Evolutionary conservation across 2,113 vertebrate genomes (phyloP).

Genomic region (Tauraco erythrolophus): DNA sequence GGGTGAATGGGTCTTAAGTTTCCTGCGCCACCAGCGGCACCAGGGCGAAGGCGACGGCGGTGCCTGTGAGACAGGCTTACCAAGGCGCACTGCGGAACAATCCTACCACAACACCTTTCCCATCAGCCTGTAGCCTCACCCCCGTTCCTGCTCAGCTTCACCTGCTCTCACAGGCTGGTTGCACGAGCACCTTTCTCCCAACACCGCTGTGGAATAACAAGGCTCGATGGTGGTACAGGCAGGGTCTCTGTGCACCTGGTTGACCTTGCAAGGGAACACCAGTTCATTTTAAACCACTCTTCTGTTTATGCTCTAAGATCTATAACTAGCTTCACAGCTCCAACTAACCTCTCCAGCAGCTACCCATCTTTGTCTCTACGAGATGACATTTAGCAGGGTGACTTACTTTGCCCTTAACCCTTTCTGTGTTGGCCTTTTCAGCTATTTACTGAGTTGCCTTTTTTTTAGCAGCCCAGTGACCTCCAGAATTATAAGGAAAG

Average conservation of each 20-base stretch:
- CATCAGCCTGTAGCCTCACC: neutral
- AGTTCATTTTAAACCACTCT: neutral
- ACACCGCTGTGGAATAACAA: neutral
- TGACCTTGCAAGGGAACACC: neutral
- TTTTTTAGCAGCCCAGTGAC: neutral
- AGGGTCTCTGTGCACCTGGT: neutral
- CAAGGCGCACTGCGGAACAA: neutral
- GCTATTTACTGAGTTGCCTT: neutral
- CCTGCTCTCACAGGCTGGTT: neutral
- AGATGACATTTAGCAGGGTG: neutral
- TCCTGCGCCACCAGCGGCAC: neutral
- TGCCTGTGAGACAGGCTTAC: neutral
- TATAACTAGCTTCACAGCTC: neutral
- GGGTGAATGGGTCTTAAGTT: neutral
- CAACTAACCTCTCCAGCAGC: neutral
- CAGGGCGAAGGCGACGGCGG: accelerated
- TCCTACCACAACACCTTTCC: accelerated
- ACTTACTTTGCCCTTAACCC: neutral
- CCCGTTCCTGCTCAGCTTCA: neutral
- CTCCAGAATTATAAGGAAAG: neutral
- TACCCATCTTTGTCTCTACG: neutral
- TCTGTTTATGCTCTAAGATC: neutral
- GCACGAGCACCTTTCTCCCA: neutral
- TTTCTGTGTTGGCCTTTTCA: neutral
- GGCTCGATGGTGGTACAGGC: neutral